Conservation (phyloP, 35 echinoderm and acorn worm species). For the Stichopus chloronotus region DNA sequence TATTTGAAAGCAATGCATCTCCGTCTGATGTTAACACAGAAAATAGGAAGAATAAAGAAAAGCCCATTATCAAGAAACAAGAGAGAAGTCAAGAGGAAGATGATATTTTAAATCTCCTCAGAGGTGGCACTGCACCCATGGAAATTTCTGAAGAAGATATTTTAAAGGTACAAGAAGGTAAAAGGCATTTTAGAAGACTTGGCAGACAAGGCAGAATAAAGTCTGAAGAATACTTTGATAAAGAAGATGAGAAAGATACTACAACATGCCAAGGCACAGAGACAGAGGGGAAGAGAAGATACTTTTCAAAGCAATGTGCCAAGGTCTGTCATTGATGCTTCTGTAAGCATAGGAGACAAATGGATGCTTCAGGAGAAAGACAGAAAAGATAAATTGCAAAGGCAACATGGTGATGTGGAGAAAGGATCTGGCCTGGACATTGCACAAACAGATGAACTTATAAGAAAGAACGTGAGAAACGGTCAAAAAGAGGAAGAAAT, state of each 20-base stretch:
- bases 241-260: not conserved
- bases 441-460: not conserved
- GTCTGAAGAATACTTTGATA: not conserved
- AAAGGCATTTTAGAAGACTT: not conserved
- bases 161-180: not conserved
- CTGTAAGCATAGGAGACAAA: not conserved
- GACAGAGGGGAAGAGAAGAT: not conserved
- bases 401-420: not conserved
- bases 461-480: not conserved
- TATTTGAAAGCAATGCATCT: no score
- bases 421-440: not conserved
- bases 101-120: constrained; percentile 40
- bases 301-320: not conserved
- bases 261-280: not conserved
- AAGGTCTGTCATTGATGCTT: not conserved
- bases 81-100: constrained; percentile 31
- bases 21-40: not conserved
- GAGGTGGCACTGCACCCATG: constrained; percentile 6
- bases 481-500: not conserved
- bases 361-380: not conserved
- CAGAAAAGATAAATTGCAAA: not conserved
- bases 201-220: not conserved
- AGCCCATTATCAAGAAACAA: not conserved
- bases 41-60: not conserved
- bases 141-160: not conserved